A percentile compares a stretch with the other conserved stretches of the same genome.
Evolutionary conservation across 2,888 invertebrate species (phyloP).

Genomic region (Malthinus seriepunctatus): DNA sequence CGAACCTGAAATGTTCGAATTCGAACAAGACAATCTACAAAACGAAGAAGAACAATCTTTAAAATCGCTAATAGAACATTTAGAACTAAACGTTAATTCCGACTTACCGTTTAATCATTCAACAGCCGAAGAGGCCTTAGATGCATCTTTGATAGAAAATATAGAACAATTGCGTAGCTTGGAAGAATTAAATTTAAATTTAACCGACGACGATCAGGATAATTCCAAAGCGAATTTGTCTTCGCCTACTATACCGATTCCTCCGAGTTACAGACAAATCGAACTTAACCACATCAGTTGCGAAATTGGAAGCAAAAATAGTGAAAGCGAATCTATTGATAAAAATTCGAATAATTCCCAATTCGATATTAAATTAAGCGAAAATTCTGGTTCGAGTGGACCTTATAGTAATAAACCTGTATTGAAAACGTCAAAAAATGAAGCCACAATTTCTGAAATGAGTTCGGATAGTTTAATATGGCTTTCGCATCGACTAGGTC

Average conservation of each 20-base stretch:
- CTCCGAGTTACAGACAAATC: constrained; percentile 57
- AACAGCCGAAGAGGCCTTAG: constrained; percentile 59
- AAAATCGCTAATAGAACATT: constrained; percentile 49
- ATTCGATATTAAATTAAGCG: constrained; percentile 22
- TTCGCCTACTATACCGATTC: constrained; percentile 75
- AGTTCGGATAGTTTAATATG: constrained; percentile 87
- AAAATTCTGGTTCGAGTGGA: constrained; percentile 21
- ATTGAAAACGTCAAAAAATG: constrained; percentile 31
- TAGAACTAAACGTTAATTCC: constrained; percentile 51
- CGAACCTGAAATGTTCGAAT: constrained; percentile 70
- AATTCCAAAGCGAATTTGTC: constrained; percentile 30
- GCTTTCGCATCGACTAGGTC: constrained; percentile 91
- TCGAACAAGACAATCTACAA: constrained; percentile 66
- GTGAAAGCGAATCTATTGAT: constrained; percentile 51
- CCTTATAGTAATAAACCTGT: constrained; percentile 2
- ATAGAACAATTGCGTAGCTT: constrained; percentile 46
- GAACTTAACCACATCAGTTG: constrained; percentile 64
- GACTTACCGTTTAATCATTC: constrained; percentile 57
- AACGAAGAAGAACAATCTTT: constrained; percentile 41
- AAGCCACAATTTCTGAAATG: constrained; percentile 77
- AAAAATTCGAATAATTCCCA: constrained; percentile 28
- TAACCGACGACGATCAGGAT: constrained; percentile 54
- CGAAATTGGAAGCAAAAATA: constrained; percentile 66
- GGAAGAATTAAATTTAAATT: constrained; percentile 55
- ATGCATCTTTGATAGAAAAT: constrained; percentile 51